These are phyloP conservation scores for Etheostoma perlongum DNA, from an alignment of 2,797 vertebrate genomes.

Conservation along the genomic window DNA sequence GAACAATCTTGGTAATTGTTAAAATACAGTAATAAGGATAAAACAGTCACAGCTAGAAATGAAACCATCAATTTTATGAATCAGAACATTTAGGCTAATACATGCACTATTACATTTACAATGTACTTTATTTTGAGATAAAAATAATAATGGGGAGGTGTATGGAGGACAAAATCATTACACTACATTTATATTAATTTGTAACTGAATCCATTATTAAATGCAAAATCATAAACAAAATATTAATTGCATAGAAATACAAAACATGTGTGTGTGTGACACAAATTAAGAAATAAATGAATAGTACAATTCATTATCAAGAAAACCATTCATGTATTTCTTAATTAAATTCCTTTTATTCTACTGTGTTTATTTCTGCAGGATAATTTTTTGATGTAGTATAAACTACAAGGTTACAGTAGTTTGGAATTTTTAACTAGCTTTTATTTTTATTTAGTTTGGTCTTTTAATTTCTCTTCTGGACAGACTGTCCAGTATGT, in stretches of 20 bases:
- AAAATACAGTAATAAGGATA: not conserved
- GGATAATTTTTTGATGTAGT: slow-evolving; percentile 2
- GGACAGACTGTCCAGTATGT: too few species aligned
- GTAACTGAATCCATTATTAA: not conserved
- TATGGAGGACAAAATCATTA: slow-evolving; percentile 51
- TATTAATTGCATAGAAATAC: slow-evolving; percentile 10
- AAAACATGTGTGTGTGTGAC: not conserved
- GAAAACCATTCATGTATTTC: not conserved
- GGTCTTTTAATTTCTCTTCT: too few species aligned
- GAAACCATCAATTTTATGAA: slow-evolving; percentile 30
- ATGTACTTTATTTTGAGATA: slow-evolving; percentile 58
- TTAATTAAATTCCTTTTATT: not conserved
- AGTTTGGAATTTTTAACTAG: too few species aligned
- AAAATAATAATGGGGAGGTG: not conserved
- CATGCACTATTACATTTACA: too few species aligned
- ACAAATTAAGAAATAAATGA: slow-evolving; percentile 24
- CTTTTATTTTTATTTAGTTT: too few species aligned
- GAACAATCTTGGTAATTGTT: not conserved
- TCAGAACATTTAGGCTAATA: slow-evolving; percentile 18
- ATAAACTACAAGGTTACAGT: too few species aligned
- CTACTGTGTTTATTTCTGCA: not conserved
- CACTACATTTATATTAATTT: slow-evolving; percentile 10
- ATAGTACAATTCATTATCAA: not conserved
- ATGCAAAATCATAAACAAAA: slow-evolving; percentile 9
- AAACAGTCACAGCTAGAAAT: slow-evolving; percentile 12